Conservation (phyloP, 2,797 vertebrate genomes). For the Periophthalmus magnuspinnatus region DNA sequence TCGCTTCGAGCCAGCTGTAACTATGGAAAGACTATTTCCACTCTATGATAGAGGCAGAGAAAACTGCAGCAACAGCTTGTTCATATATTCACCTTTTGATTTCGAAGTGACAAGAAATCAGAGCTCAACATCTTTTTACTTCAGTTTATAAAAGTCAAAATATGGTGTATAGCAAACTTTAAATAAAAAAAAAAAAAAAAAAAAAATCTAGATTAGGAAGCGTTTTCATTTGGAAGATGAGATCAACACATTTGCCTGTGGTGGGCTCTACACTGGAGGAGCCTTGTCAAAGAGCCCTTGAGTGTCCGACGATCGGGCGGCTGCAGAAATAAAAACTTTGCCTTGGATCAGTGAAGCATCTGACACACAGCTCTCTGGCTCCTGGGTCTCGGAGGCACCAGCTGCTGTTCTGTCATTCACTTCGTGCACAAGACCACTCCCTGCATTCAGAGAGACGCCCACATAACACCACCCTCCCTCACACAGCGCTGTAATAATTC, state of each 20-base stretch:
- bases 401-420: constrained; percentile 63
- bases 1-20: constrained; percentile 50
- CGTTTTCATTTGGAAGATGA: neutral
- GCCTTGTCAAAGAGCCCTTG: constrained; percentile 48
- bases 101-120: constrained; percentile 40
- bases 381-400: constrained; percentile 55
- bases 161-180: neutral
- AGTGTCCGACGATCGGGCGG: constrained; percentile 49
- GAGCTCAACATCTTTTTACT: constrained; percentile 13
- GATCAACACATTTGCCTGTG: constrained; percentile 19
- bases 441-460: constrained; percentile 1
- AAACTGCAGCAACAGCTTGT: constrained; percentile 42
- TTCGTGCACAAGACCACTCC: constrained; percentile 9
- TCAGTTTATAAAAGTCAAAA: constrained; percentile 17
- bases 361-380: constrained; percentile 61
- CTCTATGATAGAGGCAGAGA: constrained; percentile 32
- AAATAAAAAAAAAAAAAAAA: neutral
- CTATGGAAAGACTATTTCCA: constrained; percentile 42
- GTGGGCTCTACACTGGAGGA: constrained; percentile 41
- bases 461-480: constrained; percentile 21
- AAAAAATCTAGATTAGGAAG: neutral
- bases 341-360: constrained; percentile 73
- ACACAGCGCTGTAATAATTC: neutral
- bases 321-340: constrained; percentile 67
- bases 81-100: constrained; percentile 45